Conservation (phyloP, 2,888 invertebrate species). For the Luperina testacea region DNA sequence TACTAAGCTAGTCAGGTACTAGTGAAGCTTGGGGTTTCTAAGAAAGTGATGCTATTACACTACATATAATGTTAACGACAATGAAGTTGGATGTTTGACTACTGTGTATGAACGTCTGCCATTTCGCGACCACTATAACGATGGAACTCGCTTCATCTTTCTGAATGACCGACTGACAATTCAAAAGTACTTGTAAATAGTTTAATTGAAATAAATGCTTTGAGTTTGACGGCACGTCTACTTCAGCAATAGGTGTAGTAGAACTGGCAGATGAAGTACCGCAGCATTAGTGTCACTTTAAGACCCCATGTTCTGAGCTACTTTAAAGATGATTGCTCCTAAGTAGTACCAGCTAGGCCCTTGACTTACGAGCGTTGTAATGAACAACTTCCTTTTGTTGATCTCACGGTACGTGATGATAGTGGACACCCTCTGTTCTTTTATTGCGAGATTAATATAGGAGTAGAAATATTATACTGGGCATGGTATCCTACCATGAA, state of each 20-base stretch:
- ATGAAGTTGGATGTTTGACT: background rate
- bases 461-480: background rate
- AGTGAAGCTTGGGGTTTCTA: background rate
- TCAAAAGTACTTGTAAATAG: background rate
- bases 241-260: background rate
- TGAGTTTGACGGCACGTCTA: background rate
- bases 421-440: slow-evolving; percentile 53
- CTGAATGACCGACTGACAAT: background rate
- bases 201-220: background rate
- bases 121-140: background rate
- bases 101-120: background rate
- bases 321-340: slow-evolving; percentile 55
- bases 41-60: background rate
- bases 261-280: slow-evolving; percentile 6
- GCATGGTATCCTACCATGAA: background rate
- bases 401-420: slow-evolving; percentile 46
- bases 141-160: background rate
- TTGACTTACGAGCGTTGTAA: slow-evolving; percentile 56
- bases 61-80: background rate
- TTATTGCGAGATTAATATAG: slow-evolving; percentile 46
- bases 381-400: slow-evolving; percentile 48
- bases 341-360: slow-evolving; percentile 53
- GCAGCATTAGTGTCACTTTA: slow-evolving; percentile 26
- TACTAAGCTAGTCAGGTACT: background rate
- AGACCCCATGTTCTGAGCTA: slow-evolving; percentile 53